phyloP scores from a whole-genome alignment of 2,888 invertebrate genomes.

The Callyntrura guangdongensis region DNA sequence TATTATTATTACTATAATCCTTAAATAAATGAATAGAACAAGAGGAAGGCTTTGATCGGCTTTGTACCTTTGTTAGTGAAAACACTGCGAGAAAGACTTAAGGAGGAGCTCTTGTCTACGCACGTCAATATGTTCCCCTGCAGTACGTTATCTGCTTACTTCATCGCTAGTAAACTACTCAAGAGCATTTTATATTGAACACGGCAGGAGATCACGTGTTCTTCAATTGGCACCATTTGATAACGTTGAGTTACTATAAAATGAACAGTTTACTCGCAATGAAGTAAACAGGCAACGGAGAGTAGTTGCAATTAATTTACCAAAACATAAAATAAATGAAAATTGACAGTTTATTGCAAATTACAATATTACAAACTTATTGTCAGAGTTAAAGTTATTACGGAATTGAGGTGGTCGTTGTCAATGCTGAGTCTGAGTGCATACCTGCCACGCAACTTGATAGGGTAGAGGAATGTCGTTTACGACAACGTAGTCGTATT shows the following conservation, averaged over 20 bases:
- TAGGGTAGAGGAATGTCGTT: too few species aligned
- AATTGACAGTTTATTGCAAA: constrained; percentile 11
- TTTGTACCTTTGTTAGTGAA: neutral
- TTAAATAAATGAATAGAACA: neutral
- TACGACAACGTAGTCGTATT: neutral
- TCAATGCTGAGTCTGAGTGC: too few species aligned
- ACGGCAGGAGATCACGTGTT: neutral
- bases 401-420: too few species aligned
- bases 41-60: neutral
- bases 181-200: neutral
- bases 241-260: neutral
- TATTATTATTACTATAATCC: neutral
- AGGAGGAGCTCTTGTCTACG: neutral
- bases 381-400: too few species aligned
- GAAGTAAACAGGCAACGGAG: too few species aligned
- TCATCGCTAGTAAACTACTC: neutral
- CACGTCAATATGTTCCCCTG: neutral
- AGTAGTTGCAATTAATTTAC: constrained; percentile 20
- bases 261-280: neutral
- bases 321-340: constrained; percentile 20
- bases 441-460: too few species aligned
- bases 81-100: too few species aligned
- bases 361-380: neutral
- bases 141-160: neutral
- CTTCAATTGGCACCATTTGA: neutral